A percentile compares a stretch with the other conserved stretches of the same genome.
Evolutionary conservation across 1,140 invertebrate genomes (phyloP).

Genomic region (Idris sp.): DNA sequence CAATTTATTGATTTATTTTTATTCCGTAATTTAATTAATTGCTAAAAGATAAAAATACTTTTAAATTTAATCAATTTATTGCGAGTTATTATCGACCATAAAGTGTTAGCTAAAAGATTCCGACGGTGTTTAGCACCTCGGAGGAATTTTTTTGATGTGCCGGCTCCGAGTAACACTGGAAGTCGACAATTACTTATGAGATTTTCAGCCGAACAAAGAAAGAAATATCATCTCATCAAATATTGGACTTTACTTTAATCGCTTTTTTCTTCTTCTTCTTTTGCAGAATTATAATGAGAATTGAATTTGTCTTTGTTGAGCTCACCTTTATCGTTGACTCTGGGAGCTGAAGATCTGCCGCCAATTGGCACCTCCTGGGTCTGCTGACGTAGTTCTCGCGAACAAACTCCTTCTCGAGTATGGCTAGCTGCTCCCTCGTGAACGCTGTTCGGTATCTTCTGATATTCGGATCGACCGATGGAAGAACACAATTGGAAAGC

Average conservation of each 20-base stretch:
- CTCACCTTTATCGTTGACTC: conserved; percentile 98
- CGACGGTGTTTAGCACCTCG: conserved; percentile 44
- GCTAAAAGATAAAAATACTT: too few species aligned
- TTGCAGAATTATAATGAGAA: too few species aligned
- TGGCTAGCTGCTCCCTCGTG: conserved; percentile 94
- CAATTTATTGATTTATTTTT: too few species aligned
- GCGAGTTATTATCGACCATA: conserved; percentile 32
- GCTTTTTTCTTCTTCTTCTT: not conserved
- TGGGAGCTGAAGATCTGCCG: conserved; percentile 93
- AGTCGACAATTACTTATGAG: conserved; percentile 48
- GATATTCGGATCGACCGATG: conserved; percentile 82
- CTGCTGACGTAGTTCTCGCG: conserved; percentile 99
- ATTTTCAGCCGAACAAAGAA: too few species aligned
- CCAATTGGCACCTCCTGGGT: conserved; percentile 96
- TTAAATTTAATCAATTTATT: conserved; percentile 49
- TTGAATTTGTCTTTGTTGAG: too few species aligned
- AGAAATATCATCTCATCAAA: too few species aligned
- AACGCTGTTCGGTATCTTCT: conserved; percentile 98
- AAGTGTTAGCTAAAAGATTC: conserved; percentile 26
- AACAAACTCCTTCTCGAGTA: conserved; percentile 98
- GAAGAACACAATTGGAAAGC: too few species aligned
- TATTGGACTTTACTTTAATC: too few species aligned
- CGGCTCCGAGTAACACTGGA: conserved; percentile 56
- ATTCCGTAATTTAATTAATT: too few species aligned
- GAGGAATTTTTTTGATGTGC: conserved; percentile 21